Evolutionary conservation across 2,113 vertebrate genomes (phyloP), one percentile per base, ranked within the genome.

Genomic region (Abramis brama): DNA sequence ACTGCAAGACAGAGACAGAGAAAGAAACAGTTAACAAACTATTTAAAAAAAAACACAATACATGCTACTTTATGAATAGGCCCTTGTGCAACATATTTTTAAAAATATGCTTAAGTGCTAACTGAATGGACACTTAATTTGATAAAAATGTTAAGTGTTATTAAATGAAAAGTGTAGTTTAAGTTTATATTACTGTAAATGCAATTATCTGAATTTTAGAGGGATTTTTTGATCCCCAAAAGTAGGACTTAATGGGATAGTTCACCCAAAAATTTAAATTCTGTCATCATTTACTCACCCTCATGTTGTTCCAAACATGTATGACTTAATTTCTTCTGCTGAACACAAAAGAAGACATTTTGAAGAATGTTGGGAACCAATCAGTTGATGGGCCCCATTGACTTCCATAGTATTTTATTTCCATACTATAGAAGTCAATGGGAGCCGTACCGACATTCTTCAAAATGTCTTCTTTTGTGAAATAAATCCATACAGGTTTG

Each of bases 1-100:
- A 90, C 95, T 96, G 91, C 17, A 91, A 92, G 73, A 90, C n/a
- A 83, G 17, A 91, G 2, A 76, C 9, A 82, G 2, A 85, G 43
- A 84, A 52, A 66, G 2, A 68, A 45, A 47, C 59, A 50, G 47
- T 86, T 74, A 55, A 64, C 25, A 25, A 55, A 81, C 12, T 64
- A 25, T 66, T 3, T 7, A 45, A 83, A 30, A 55, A 79, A 30
- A 10, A 52, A 64, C 15, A 80, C 6, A 43, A 76, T 1, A 66
- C 39, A 17, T 25, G n/a, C 27, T 3, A 21, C 11, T 13, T 36
- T 83, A 30, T 25, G 52, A 39, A 27, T 13, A 64, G 80, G 36
- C 52, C 30, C 33, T 68, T 33, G 15, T 33, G 15, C 17, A 19
- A 70, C 33, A 36, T 2, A 17, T 19, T 17, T 50, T 50, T 50